Evolutionary conservation across 2,797 vertebrate species (phyloP).

Genomic region (Carcharodon carcharias): DNA sequence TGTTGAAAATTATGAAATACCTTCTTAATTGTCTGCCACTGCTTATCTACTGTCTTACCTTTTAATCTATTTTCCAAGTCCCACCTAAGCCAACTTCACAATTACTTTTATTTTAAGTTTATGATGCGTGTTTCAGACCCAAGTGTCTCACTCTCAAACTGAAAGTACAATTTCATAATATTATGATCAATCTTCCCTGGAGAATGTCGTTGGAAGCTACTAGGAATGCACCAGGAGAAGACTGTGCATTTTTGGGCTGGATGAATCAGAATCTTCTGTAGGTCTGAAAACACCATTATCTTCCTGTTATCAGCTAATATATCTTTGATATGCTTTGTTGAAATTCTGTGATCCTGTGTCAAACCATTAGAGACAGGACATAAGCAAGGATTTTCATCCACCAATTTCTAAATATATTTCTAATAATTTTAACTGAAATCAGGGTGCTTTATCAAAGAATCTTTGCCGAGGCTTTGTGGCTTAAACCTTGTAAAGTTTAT

Average conservation of each 20-base stretch:
- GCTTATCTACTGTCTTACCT: too few relatives aligned
- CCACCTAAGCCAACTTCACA: too few relatives aligned
- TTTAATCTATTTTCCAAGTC: too few relatives aligned
- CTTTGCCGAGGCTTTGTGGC: background rate
- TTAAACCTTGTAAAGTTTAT: background rate
- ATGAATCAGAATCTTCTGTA: background rate
- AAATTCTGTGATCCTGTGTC: background rate
- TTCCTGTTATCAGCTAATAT: background rate
- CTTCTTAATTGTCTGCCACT: too few relatives aligned
- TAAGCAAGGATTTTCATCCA: background rate
- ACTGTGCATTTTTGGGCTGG: background rate
- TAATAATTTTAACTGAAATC: background rate
- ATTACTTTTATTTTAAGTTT: too few relatives aligned
- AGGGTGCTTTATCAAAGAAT: background rate
- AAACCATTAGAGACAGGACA: background rate
- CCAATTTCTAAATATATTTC: background rate
- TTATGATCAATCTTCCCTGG: too few relatives aligned
- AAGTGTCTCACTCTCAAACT: too few relatives aligned
- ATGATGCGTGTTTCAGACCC: too few relatives aligned
- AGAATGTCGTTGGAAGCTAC: background rate
- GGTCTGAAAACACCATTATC: background rate
- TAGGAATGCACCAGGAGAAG: background rate
- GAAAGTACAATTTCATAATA: too few relatives aligned
- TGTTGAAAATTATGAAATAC: too few relatives aligned
- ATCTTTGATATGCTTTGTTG: background rate